These are phyloP conservation scores for Oncorhynchus gorbuscha DNA, from an alignment of 2,113 vertebrate genomes.

Conservation along the genomic window DNA sequence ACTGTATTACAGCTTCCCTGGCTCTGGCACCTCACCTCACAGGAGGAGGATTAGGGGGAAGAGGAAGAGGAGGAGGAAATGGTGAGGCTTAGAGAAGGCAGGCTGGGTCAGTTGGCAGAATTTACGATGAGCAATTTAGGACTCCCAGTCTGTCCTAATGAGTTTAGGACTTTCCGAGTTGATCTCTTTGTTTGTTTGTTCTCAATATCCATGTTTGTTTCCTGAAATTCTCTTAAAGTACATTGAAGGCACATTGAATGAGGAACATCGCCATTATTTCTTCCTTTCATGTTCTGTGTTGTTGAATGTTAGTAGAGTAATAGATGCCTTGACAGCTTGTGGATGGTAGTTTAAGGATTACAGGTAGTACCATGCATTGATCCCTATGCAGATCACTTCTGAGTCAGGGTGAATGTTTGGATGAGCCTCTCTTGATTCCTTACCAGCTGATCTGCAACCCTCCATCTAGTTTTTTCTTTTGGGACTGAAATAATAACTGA, in stretches of 20 bases:
- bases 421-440: slow-evolving; percentile 60
- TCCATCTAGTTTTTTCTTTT: slow-evolving; percentile 49
- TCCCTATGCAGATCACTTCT: slow-evolving; percentile 32
- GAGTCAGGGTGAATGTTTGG: slow-evolving; percentile 48
- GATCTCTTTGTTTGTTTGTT: not conserved
- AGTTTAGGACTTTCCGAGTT: not conserved
- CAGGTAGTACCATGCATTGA: not conserved
- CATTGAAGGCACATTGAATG: not conserved
- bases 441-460: slow-evolving; percentile 35
- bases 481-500: slow-evolving; percentile 27
- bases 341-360: slow-evolving; percentile 4
- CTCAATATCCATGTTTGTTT: not conserved
- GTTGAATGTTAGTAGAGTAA: slow-evolving; percentile 26
- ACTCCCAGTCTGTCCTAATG: slow-evolving; percentile 1
- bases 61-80: slow-evolving; percentile 17
- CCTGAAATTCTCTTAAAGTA: not conserved
- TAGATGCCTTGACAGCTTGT: slow-evolving; percentile 21
- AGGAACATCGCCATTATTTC: slow-evolving; percentile 18
- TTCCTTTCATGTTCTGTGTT: slow-evolving; percentile 15
- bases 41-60: slow-evolving; percentile 4
- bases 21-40: slow-evolving; percentile 58
- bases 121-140: not conserved
- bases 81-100: slow-evolving; percentile 23
- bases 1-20: slow-evolving; percentile 65
- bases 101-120: slow-evolving; percentile 23